phyloP scores from a whole-genome alignment of 2,888 invertebrate genomes.

The Euproctis similis region DNA sequence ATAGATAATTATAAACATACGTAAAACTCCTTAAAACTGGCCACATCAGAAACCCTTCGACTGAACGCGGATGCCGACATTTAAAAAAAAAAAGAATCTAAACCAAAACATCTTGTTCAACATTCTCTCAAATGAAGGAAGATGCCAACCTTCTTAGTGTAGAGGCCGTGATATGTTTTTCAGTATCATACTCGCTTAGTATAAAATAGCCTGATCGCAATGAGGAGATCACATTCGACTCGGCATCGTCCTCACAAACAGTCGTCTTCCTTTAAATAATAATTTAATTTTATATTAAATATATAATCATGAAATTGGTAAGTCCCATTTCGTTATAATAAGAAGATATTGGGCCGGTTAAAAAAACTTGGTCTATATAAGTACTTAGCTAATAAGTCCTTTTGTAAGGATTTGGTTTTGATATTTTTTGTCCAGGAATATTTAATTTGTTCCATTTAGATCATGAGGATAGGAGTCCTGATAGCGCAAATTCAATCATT shows the following conservation, averaged over 20 bases:
- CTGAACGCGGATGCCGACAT: conserved; percentile 20
- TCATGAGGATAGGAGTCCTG: too few relatives aligned
- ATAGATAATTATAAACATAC: too few relatives aligned
- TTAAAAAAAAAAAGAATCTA: conserved; percentile 13
- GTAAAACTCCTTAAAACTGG: not conserved
- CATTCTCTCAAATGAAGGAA: conserved; percentile 42
- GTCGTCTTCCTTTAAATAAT: conserved; percentile 32
- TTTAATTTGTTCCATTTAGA: too few relatives aligned
- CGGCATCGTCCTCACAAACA: conserved; percentile 35
- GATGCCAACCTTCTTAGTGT: conserved; percentile 37
- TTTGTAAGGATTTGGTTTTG: too few relatives aligned
- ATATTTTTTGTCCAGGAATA: too few relatives aligned
- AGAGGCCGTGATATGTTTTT: conserved; percentile 64
- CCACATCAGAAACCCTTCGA: conserved; percentile 11
- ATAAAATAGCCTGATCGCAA: conserved; percentile 41
- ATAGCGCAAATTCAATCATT: too few relatives aligned
- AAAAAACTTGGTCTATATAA: too few relatives aligned
- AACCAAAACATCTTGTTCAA: conserved; percentile 23
- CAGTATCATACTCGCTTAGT: conserved; percentile 47
- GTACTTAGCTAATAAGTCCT: too few relatives aligned
- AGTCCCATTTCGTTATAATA: too few relatives aligned
- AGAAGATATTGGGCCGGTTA: too few relatives aligned
- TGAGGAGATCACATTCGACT: conserved; percentile 51
- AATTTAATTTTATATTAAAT: conserved; percentile 23
- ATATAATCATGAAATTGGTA: conserved; percentile 64